phyloP scores from a whole-genome alignment of 2,888 invertebrate genomes.

The Pseudeuparius sepicola region DNA sequence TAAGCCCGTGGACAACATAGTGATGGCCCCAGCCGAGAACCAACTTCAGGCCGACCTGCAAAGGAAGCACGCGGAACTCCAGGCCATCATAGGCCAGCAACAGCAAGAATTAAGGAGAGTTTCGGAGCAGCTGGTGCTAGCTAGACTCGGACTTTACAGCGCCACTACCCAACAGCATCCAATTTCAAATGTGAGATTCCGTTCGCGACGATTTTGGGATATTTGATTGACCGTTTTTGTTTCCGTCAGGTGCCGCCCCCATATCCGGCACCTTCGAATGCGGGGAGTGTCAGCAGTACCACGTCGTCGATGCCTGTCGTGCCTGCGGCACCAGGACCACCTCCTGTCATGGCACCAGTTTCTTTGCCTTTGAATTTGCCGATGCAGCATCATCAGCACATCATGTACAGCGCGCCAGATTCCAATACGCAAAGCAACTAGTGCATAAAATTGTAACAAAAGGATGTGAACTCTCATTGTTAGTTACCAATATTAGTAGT shows the following conservation, averaged over 20 bases:
- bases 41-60: conserved; percentile 64
- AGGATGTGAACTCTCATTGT: too few species aligned
- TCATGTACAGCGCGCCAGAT: conserved; percentile 28
- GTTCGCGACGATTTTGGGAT: not conserved
- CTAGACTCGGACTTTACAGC: conserved; percentile 60
- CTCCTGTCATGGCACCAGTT: conserved; percentile 30
- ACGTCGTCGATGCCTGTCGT: conserved; percentile 29
- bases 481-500: too few species aligned
- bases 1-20: conserved; percentile 37
- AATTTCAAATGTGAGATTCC: not conserved
- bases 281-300: conserved; percentile 36
- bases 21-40: conserved; percentile 47
- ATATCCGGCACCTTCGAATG: conserved; percentile 23
- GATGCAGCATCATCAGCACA: conserved; percentile 23
- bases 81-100: conserved; percentile 73
- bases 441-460: not conserved
- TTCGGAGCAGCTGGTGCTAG: conserved; percentile 77
- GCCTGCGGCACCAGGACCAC: conserved; percentile 24
- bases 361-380: conserved; percentile 22
- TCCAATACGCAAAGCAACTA: conserved; percentile 28
- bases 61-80: conserved; percentile 75
- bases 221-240: conserved; percentile 1
- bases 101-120: conserved; percentile 78
- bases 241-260: conserved; percentile 15
- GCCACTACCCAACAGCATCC: conserved; percentile 22